phyloP scores from a whole-genome alignment of 2,797 vertebrate genomes.

The Rhinella marina region DNA sequence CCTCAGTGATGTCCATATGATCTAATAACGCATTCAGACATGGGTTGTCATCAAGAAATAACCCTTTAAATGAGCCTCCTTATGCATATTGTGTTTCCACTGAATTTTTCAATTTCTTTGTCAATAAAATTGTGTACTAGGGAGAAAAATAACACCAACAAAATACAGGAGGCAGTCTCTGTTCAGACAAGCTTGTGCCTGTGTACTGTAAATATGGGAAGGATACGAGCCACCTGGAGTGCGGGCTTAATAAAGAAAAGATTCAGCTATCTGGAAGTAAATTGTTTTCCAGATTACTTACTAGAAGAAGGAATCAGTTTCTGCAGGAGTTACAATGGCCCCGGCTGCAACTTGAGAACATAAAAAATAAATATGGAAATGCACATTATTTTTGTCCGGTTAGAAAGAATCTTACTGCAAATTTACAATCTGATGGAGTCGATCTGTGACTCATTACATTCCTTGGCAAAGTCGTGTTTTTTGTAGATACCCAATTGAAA shows the following conservation, averaged over 20 bases:
- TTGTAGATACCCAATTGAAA: constrained; percentile 9
- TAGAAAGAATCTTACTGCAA: background rate
- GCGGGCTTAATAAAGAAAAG: constrained; percentile 38
- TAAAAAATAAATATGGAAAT: constrained; percentile 47
- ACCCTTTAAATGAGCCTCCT: background rate
- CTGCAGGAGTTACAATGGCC: constrained; percentile 31
- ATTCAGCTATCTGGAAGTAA: constrained; percentile 47
- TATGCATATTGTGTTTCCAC: background rate
- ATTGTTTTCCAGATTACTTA: constrained; percentile 55
- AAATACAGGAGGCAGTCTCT: background rate
- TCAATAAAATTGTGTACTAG: constrained; percentile 12
- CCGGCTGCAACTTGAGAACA: background rate
- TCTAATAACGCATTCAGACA: background rate
- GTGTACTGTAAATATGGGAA: background rate
- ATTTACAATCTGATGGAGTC: constrained; percentile 4
- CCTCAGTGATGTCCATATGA: background rate
- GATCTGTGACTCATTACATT: constrained; percentile 9
- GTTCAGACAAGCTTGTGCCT: constrained; percentile 24
- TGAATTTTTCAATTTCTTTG: background rate
- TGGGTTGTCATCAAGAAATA: background rate
- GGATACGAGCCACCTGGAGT: constrained; percentile 27
- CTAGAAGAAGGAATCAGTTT: background rate
- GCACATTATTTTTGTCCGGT: background rate
- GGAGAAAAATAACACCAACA: background rate
- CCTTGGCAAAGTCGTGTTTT: background rate